A percentile compares a stretch with the other conserved stretches of the same genome.
phyloP scores from a whole-genome alignment of 1,140 invertebrate species.

The Cyphomyrmex costatus region DNA sequence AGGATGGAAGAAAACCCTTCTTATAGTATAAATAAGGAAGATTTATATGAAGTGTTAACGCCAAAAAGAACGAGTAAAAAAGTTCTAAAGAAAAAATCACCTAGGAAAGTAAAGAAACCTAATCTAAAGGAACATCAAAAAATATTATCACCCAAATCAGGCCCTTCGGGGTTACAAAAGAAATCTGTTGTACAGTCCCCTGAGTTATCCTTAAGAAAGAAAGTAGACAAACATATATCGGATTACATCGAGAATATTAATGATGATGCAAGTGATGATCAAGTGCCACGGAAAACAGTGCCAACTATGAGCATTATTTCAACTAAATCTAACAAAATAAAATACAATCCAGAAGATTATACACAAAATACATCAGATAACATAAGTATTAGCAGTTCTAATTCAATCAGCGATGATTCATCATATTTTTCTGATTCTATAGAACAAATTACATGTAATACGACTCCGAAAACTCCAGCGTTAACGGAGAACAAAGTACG shows the following conservation, averaged over 20 bases:
- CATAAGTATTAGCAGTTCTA: conserved; percentile 73
- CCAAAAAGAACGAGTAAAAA: conserved; percentile 64
- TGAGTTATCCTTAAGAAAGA: not conserved
- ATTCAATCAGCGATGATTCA: conserved; percentile 83
- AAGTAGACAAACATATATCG: not conserved
- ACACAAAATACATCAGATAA: conserved; percentile 77
- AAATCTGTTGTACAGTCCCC: not conserved
- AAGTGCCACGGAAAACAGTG: conserved; percentile 75
- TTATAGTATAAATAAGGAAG: conserved; percentile 32
- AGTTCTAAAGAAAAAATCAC: conserved; percentile 66
- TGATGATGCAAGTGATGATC: conserved; percentile 76
- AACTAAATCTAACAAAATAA: conserved; percentile 76
- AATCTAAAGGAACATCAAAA: conserved; percentile 34
- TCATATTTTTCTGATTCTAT: conserved; percentile 82
- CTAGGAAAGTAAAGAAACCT: conserved; percentile 67
- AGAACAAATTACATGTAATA: conserved; percentile 67
- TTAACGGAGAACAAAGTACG: conserved; percentile 76
- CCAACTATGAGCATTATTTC: conserved; percentile 70
- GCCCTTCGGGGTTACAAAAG: conserved; percentile 3
- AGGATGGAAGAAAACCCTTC: not conserved
- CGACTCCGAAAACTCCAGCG: conserved; percentile 65
- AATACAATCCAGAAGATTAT: conserved; percentile 83
- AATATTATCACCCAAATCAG: not conserved
- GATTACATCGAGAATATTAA: not conserved
- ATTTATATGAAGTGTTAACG: conserved; percentile 4